Conservation (phyloP, 2,888 invertebrate genomes). For the Eurytoma adleriae region DNA sequence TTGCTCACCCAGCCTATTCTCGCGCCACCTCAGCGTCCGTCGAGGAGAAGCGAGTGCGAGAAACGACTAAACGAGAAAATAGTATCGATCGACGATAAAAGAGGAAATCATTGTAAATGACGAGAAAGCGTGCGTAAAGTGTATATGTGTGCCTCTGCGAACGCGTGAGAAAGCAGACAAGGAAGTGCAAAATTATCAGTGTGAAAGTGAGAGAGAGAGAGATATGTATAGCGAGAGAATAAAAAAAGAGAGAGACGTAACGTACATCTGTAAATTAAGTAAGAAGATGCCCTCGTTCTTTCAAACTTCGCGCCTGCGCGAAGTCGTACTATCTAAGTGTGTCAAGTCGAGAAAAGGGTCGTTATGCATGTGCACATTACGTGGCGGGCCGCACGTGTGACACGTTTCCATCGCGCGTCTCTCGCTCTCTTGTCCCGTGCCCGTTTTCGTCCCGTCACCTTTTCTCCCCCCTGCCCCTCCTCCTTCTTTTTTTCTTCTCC, state of each 20-base stretch:
- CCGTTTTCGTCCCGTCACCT: too few relatives aligned
- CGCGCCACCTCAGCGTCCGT: constrained; percentile 10
- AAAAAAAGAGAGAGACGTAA: constrained; percentile 20
- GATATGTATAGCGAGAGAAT: neutral
- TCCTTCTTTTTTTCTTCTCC: neutral
- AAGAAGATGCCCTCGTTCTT: constrained; percentile 75
- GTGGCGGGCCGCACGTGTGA: constrained; percentile 7
- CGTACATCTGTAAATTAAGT: constrained; percentile 69
- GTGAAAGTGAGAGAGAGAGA: neutral
- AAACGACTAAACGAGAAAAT: neutral
- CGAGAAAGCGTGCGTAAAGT: constrained; percentile 11
- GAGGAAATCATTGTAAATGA: neutral
- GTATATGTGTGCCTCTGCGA: neutral
- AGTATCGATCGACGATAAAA: neutral
- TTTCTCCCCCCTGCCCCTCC: neutral
- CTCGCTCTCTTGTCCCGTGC: neutral
- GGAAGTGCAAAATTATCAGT: neutral
- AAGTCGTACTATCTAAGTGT: constrained; percentile 63
- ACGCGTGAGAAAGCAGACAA: constrained; percentile 10
- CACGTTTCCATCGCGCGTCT: neutral
- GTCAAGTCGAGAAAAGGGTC: constrained; percentile 58
- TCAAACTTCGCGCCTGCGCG: constrained; percentile 68
- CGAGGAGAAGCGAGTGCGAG: constrained; percentile 11
- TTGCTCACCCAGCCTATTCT: neutral
- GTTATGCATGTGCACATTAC: constrained; percentile 54